Percentiles rank a stretch among this genome's conserved stretches.
These are phyloP conservation scores for Phrynosoma platyrhinos DNA, from an alignment of 2,113 vertebrate species.

Conservation along the genomic window DNA sequence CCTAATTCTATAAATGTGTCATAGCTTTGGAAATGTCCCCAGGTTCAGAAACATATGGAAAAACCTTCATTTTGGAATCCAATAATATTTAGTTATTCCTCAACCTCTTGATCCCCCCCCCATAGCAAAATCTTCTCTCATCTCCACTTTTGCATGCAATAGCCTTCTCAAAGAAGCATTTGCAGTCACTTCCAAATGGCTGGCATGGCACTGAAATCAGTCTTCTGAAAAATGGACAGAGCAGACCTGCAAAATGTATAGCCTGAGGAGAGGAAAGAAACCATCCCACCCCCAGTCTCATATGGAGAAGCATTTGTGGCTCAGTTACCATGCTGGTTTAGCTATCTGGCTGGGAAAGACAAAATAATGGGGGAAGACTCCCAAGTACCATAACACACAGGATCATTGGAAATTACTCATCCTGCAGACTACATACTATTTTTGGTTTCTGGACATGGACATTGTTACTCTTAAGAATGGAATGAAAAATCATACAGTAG, in stretches of 20 bases:
- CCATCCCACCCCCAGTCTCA: neutral
- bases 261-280: neutral
- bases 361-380: neutral
- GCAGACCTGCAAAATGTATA: neutral
- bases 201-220: neutral
- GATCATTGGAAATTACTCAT: neutral
- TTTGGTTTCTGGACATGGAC: neutral
- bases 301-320: neutral
- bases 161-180: neutral
- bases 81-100: constrained; percentile 3
- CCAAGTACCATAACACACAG: neutral
- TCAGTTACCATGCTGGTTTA: neutral
- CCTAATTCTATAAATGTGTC: neutral
- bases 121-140: neutral
- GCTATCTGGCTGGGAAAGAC: neutral
- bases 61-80: neutral
- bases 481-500: too few species aligned
- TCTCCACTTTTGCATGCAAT: neutral
- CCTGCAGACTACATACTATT: neutral
- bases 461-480: neutral
- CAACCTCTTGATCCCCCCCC: neutral
- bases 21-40: neutral
- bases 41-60: neutral
- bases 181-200: neutral
- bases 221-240: neutral